Evolutionary conservation across 2,888 invertebrate species (phyloP).

Genomic region (Xestia sexstrigata): DNA sequence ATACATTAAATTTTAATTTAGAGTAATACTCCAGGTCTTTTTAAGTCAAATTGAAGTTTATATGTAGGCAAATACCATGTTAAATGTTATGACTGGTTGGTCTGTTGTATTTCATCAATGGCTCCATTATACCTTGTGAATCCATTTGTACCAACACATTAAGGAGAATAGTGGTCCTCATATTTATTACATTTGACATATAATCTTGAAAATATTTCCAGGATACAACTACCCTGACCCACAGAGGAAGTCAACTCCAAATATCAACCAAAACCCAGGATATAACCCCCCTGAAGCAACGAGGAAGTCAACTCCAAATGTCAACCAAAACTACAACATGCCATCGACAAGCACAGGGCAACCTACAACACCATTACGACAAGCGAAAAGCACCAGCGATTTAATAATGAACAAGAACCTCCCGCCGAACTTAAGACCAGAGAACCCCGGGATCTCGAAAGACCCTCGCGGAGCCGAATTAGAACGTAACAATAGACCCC

Average conservation of each 20-base stretch:
- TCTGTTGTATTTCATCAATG: neutral
- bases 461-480: constrained; percentile 73
- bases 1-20: neutral
- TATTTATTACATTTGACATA: neutral
- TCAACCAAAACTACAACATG: constrained; percentile 36
- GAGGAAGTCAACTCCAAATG: constrained; percentile 74
- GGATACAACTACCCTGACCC: constrained; percentile 69
- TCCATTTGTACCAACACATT: neutral
- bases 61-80: neutral
- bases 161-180: neutral
- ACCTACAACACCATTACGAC: constrained; percentile 60
- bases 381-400: constrained; percentile 79
- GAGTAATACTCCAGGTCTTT: neutral
- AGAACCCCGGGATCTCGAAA: constrained; percentile 74
- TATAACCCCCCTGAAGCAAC: constrained; percentile 60
- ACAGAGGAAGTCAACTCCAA: constrained; percentile 71
- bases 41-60: neutral
- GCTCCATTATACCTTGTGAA: neutral
- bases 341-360: constrained; percentile 67
- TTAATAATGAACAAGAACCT: constrained; percentile 67
- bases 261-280: constrained; percentile 57
- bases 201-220: constrained; percentile 63
- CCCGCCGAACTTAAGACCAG: constrained; percentile 70
- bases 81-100: neutral
- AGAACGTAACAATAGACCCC: constrained; percentile 51